Evolutionary conservation across 2,888 invertebrate genomes (phyloP), one percentile per base, ranked within the genome.

Genomic region (Ypsolopha scabrella): DNA sequence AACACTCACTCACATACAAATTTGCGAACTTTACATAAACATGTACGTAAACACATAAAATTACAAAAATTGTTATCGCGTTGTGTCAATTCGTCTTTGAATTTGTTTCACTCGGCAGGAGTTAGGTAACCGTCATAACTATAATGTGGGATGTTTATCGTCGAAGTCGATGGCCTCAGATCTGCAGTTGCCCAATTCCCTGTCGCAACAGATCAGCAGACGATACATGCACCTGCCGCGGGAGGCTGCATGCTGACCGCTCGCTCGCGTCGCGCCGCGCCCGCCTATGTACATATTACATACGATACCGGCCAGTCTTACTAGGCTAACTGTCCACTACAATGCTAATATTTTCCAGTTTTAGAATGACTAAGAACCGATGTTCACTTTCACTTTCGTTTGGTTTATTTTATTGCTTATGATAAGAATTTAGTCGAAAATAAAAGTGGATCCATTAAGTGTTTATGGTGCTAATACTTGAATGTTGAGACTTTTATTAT

Each of bases 171-270:
- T 75, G 81, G 81, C 81, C 81, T 77, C 76, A 69, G 68, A 52
- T 41, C 50, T 39, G 34, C 49, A 39, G 78, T 83, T 83, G 75
- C 83, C 77, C 83, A 83, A 83, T 77, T 67, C 61, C 57, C 72
- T 83, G 80, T 77, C 80, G 83, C 80, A 83, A 83, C 75, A 70
- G 73, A 14, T 72, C 77, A 75, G 78, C 75, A 72, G 24, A 11
- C 37, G 41, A 33, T 36, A 37, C 52, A 52, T 36, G 43, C 52
- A 52, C 48, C 48, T 48, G 46, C 46, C 43, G 9, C 39, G 6
- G 35, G 36, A 7, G 10, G 48, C 35, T 24, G 24, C 24, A 4
- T 4, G 24, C 24, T 2, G 2, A 4, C 24, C 4, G 24, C 2
- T 4, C 24, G 24, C 24, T 24, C 24, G 24, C 2, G 24, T 24